phyloP scores from a whole-genome alignment of 2,888 invertebrate species.

The Stenichneumon culpator region DNA sequence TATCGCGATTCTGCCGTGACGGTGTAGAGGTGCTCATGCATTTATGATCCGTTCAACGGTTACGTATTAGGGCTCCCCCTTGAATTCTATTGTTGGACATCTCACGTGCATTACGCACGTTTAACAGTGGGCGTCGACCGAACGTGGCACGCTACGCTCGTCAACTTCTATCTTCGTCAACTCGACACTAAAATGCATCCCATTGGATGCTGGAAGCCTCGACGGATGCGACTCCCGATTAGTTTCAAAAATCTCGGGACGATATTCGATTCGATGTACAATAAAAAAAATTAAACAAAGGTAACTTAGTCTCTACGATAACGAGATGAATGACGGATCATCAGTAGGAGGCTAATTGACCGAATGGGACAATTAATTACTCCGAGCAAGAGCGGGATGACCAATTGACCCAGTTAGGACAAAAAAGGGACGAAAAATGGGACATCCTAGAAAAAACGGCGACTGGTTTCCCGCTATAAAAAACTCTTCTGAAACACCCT shows the following conservation, averaged over 20 bases:
- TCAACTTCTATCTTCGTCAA: conserved; percentile 39
- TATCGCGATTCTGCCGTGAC: conserved; percentile 8
- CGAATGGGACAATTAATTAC: conserved; percentile 33
- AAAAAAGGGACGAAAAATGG: conserved; percentile 20
- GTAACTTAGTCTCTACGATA: background rate
- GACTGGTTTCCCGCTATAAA: background rate
- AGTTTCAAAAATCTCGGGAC: background rate
- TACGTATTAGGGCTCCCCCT: conserved; percentile 16
- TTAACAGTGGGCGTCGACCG: conserved; percentile 57
- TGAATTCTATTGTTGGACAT: conserved; percentile 60
- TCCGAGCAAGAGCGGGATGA: conserved; percentile 8
- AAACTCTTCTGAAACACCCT: background rate
- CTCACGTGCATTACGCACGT: conserved; percentile 65
- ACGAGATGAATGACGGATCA: background rate
- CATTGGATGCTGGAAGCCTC: conserved; percentile 5
- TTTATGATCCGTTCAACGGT: conserved; percentile 40
- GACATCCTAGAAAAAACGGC: background rate
- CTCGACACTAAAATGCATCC: conserved; percentile 1
- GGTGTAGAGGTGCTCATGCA: conserved; percentile 28
- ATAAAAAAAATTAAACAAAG: background rate
- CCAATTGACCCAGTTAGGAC: conserved; percentile 40
- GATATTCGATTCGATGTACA: background rate
- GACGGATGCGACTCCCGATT: background rate
- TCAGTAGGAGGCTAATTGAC: conserved; percentile 15
- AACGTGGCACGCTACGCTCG: conserved; percentile 48